These are phyloP conservation scores for Gnathonemus echidnorhynchus DNA, from an alignment of 2,113 vertebrate genomes.

Conservation along the genomic window DNA sequence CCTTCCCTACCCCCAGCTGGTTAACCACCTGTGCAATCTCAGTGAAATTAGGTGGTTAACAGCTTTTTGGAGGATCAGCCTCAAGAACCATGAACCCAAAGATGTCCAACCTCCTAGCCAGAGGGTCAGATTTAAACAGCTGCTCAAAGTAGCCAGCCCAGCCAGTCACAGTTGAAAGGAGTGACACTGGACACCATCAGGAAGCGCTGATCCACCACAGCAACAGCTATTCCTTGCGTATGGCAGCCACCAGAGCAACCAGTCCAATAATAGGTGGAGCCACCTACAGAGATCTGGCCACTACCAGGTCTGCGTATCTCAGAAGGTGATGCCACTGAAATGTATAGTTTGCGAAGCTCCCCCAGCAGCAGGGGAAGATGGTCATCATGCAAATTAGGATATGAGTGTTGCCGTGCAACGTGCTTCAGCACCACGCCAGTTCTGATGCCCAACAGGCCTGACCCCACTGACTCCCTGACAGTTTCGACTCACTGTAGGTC, in stretches of 20 bases:
- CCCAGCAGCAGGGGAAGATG: neutral
- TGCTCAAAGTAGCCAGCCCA: neutral
- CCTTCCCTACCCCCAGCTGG: too few relatives aligned
- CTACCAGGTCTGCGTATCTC: neutral
- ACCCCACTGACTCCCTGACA: neutral
- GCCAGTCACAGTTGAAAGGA: neutral
- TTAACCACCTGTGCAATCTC: too few relatives aligned
- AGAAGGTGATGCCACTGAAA: neutral
- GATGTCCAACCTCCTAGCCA: too few relatives aligned
- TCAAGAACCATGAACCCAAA: too few relatives aligned
- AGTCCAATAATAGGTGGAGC: neutral
- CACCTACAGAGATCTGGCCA: conserved; percentile 3
- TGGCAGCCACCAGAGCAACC: neutral
- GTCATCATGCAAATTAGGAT: neutral
- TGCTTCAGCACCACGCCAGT: neutral
- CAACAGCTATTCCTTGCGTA: neutral
- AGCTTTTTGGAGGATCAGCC: too few relatives aligned
- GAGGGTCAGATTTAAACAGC: neutral
- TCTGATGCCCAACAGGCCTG: neutral
- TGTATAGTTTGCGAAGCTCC: neutral
- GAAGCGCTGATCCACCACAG: neutral
- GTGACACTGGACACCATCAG: neutral
- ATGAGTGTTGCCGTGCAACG: neutral
- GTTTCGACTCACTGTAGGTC: neutral
- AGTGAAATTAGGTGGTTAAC: too few relatives aligned